phyloP scores from a whole-genome alignment of 2,888 invertebrate genomes.

The Incurvaria masculella region DNA sequence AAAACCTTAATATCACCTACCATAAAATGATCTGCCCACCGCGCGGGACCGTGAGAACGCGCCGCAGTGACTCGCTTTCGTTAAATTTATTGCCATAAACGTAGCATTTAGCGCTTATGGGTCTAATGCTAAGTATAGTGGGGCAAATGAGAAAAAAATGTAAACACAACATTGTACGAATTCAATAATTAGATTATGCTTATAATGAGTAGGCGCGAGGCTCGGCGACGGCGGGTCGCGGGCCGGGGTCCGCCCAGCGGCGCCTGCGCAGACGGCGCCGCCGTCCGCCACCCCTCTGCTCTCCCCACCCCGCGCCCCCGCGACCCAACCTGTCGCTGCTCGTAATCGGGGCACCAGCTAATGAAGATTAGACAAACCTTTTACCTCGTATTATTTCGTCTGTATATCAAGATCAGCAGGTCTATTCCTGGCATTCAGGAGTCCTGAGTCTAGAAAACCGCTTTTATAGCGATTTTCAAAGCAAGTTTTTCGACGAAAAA shows the following conservation, averaged over 20 bases:
- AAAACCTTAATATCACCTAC: not conserved
- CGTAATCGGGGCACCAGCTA: no score
- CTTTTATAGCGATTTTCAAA: no score
- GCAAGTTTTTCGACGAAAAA: no score
- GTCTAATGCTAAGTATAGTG: slow-evolving; percentile 52
- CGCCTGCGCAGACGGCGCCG: slow-evolving; percentile 13
- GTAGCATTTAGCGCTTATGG: slow-evolving; percentile 56
- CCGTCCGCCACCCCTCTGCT: no score
- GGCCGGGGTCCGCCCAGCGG: slow-evolving; percentile 40
- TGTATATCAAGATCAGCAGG: no score
- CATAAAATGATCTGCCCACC: slow-evolving; percentile 9
- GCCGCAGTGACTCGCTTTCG: slow-evolving; percentile 41
- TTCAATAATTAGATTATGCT: slow-evolving; percentile 57
- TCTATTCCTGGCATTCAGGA: no score
- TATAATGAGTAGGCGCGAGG: slow-evolving; percentile 45
- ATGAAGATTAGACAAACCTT: no score
- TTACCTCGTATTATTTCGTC: no score
- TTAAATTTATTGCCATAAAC: slow-evolving; percentile 54
- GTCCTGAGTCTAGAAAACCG: no score
- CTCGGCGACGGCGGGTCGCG: slow-evolving; percentile 42
- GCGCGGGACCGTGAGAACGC: slow-evolving; percentile 41
- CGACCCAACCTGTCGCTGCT: no score
- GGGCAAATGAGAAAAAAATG: slow-evolving; percentile 52
- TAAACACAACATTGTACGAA: slow-evolving; percentile 57
- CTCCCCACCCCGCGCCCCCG: not conserved